Conservation (phyloP, 2,113 vertebrate species). For the Bufo gargarizans region DNA sequence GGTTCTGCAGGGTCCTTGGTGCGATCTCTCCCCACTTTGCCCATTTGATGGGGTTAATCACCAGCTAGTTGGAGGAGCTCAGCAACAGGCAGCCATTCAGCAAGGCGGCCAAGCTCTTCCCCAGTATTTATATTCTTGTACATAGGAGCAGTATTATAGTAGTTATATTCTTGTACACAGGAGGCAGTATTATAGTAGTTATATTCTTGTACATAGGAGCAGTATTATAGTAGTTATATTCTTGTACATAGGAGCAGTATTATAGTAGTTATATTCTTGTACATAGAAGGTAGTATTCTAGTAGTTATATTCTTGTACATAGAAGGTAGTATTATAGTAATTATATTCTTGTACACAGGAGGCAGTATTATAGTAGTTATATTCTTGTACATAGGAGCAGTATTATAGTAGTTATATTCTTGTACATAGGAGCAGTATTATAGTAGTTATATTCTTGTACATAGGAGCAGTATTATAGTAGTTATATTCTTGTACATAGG, state of each 20-base stretch:
- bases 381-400: too few relatives aligned
- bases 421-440: neutral
- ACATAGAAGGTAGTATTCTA: neutral
- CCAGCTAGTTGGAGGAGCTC: too few relatives aligned
- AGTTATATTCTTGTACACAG: neutral
- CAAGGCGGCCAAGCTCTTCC: too few relatives aligned
- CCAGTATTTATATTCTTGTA: too few relatives aligned
- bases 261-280: slow-evolving; percentile 1
- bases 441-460: slow-evolving; percentile 6
- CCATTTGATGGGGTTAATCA: too few relatives aligned
- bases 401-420: too few relatives aligned
- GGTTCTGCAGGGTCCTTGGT: too few relatives aligned
- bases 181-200: neutral
- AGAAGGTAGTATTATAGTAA: too few relatives aligned
- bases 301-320: neutral
- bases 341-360: too few relatives aligned
- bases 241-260: slow-evolving; percentile 3
- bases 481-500: slow-evolving; percentile 4
- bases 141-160: slow-evolving; percentile 3
- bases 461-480: neutral
- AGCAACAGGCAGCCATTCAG: too few relatives aligned
- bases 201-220: neutral
- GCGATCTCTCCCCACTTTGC: too few relatives aligned
- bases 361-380: too few relatives aligned
- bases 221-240: slow-evolving; percentile 6